phyloP scores from a whole-genome alignment of 1,140 invertebrate genomes.

The Drosophila nannoptera region DNA sequence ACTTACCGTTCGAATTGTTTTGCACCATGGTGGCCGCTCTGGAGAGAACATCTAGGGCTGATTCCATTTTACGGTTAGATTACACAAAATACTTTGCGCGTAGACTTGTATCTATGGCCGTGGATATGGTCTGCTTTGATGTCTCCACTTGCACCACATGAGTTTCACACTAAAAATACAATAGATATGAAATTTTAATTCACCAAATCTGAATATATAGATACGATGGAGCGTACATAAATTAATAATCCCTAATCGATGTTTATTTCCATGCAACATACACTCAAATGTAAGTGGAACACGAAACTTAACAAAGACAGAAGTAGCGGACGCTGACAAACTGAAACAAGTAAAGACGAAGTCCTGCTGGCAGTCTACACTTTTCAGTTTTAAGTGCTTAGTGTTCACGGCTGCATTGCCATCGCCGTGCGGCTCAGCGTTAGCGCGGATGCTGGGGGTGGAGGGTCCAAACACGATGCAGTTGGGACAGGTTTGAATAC shows the following conservation, averaged over 20 bases:
- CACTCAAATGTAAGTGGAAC: constrained; percentile 57
- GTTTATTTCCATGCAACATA: constrained; percentile 6
- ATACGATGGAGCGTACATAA: constrained; percentile 10
- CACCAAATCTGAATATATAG: constrained; percentile 52
- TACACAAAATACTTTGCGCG: constrained; percentile 14
- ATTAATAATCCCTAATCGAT: constrained; percentile 45
- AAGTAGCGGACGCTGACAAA: constrained; percentile 52
- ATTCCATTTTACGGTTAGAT: constrained; percentile 82
- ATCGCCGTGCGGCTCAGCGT: constrained; percentile 11
- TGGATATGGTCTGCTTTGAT: constrained; percentile 20
- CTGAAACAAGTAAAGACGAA: constrained; percentile 66
- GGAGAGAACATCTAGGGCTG: constrained; percentile 91
- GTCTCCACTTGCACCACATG: constrained; percentile 65
- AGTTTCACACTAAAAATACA: constrained; percentile 73
- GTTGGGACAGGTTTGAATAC: constrained; percentile 69
- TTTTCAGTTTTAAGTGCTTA: constrained; percentile 54
- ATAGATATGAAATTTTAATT: constrained; percentile 58
- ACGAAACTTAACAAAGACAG: constrained; percentile 70
- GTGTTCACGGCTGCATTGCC: constrained; percentile 14
- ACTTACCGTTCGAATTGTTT: constrained; percentile 82
- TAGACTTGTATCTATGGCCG: constrained; percentile 13
- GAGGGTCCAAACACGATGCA: constrained; percentile 64
- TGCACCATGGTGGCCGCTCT: constrained; percentile 95
- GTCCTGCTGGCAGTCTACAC: constrained; percentile 59
- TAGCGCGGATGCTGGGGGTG: constrained; percentile 29